Conservation (phyloP, 2,797 vertebrate genomes). For the Graptemys geographica region DNA sequence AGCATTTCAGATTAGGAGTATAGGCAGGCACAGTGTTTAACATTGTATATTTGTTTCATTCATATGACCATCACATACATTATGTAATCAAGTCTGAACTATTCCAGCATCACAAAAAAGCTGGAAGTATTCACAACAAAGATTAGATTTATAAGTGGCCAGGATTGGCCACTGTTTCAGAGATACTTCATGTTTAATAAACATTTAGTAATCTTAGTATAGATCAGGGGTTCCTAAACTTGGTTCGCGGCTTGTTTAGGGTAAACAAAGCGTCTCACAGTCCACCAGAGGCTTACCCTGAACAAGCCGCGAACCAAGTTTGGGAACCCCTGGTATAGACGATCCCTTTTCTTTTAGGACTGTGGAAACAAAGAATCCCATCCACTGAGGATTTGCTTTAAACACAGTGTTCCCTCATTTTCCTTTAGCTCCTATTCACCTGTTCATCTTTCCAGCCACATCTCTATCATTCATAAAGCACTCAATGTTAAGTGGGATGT, state of each 20-base stretch:
- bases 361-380: background rate
- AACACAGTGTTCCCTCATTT: background rate
- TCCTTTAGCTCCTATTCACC: constrained; percentile 65
- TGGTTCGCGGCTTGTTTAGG: too few species aligned
- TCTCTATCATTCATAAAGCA: constrained; percentile 87
- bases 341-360: background rate
- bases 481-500: constrained; percentile 85
- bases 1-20: background rate
- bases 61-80: background rate
- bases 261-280: too few species aligned
- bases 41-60: background rate
- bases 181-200: background rate
- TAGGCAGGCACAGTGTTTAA: background rate
- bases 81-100: background rate
- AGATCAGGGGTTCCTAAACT: background rate
- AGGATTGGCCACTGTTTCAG: background rate
- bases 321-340: background rate
- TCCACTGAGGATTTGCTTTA: rapidly evolving
- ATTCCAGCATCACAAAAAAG: background rate
- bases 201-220: background rate
- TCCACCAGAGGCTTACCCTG: too few species aligned
- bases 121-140: background rate
- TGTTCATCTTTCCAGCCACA: constrained; percentile 85
- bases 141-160: background rate
- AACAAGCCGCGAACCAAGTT: too few species aligned